Base-by-base conservation (phyloP, 2,888 invertebrate species). In the Macaria liturata region DNA sequence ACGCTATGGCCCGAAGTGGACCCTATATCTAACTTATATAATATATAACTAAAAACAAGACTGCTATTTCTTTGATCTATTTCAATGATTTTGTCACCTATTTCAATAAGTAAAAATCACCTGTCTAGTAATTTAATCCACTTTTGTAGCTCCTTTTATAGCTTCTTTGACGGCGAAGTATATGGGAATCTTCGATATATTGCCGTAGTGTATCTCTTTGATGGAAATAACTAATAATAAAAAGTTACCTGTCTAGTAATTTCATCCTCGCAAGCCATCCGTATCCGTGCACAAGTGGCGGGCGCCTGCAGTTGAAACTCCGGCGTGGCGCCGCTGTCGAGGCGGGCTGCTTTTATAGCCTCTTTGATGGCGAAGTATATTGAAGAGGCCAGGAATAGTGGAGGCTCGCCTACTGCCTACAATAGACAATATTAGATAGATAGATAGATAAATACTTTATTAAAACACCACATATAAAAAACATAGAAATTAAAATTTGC, bases 351-450 rank as follows among this genome's bases (percentile, higher is more conserved):
- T 73, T 93, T 93, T 52, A 98, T 95, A 0, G 98, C 98, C 75
- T 96, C 95, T 77, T 96, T 96, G 60, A 98, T 97, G 0, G 98
- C 98, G 76, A 97, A 98, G 80, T 96, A 96, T 0, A 95, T 94
- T 0, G 98, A 95, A 5, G 95, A 93, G 0, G 98, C 97, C 46
- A 98, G 92, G 79, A 98, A 97, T 3, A 99, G 85, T 0, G 99
- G 98, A 0, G 99, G 99, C 83, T 99, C 99, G 0, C 99, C 99
- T 9, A 98, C 95, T 61, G 97, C 98, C 97, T 98, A 71, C 20
- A 39, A 91, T 90, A 42, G 1, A 42, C 3, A 42, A n/a, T 42
- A 42, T 42, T 37, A n/a, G n/a, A n/a, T n/a, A n/a, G n/a, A n/a
- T n/a, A n/a, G n/a, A n/a, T n/a, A n/a, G n/a, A n/a, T n/a, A n/a